A percentile compares a stretch with the other conserved stretches of the same genome.
Evolutionary conservation across 2,113 vertebrate species (phyloP).

Genomic region (Triplophysa siluroides): DNA sequence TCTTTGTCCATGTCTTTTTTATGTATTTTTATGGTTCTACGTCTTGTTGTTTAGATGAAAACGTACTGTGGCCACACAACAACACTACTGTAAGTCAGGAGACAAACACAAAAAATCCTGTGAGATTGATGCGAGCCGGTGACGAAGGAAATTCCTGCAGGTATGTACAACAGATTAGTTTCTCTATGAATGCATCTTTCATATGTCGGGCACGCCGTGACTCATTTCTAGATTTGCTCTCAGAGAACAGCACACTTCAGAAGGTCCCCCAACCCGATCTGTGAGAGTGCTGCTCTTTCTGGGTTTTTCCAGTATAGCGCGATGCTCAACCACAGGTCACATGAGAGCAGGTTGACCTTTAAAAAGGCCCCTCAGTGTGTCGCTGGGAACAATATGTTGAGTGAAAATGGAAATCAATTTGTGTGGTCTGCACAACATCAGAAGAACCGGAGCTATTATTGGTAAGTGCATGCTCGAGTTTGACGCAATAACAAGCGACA

Average conservation of each 20-base stretch:
- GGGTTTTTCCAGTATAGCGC: slow-evolving; percentile 45
- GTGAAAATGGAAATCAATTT: slow-evolving; percentile 30
- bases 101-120: not conserved
- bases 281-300: slow-evolving; percentile 49
- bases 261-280: slow-evolving; percentile 35
- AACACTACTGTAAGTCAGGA: too few relatives aligned
- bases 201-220: slow-evolving; percentile 4
- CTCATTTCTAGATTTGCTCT: slow-evolving; percentile 42
- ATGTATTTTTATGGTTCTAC: not conserved
- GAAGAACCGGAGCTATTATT: slow-evolving; percentile 1
- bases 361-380: slow-evolving; percentile 38
- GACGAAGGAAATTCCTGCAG: not conserved
- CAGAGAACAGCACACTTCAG: slow-evolving; percentile 41
- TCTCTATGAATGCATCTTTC: slow-evolving; percentile 1
- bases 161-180: not conserved
- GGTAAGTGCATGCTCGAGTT: slow-evolving; percentile 15
- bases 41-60: too few relatives aligned
- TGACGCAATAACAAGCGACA: not conserved
- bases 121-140: not conserved
- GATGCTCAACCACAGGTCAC: slow-evolving; percentile 54
- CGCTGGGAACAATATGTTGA: slow-evolving; percentile 9
- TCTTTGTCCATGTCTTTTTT: not conserved
- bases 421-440: slow-evolving; percentile 6
- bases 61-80: too few relatives aligned
- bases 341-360: slow-evolving; percentile 55